Conservation (phyloP, 2,113 vertebrate genomes). For the Brachionichthys hirsutus region DNA sequence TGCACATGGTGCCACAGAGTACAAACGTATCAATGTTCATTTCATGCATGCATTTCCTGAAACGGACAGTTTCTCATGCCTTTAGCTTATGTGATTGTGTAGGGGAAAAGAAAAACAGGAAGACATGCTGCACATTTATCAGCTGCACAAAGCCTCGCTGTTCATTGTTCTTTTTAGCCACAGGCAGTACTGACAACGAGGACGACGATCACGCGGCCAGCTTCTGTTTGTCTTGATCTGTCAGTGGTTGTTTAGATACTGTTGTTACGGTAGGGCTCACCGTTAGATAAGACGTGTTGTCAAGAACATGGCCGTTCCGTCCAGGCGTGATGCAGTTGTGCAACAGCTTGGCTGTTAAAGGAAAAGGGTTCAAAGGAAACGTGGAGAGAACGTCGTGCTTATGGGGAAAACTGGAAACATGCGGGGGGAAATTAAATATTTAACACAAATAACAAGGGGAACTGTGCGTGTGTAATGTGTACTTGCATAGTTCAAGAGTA, state of each 20-base stretch:
- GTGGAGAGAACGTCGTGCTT: not conserved
- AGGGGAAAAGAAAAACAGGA: not conserved
- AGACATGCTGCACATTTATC: too few relatives aligned
- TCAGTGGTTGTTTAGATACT: conserved; percentile 19
- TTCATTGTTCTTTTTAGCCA: conserved; percentile 27
- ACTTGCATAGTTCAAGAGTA: not conserved
- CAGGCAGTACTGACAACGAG: conserved; percentile 21
- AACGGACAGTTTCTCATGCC: not conserved
- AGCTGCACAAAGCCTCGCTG: not conserved
- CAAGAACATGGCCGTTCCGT: conserved; percentile 36
- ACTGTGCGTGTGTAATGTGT: not conserved
- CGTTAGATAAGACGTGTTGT: conserved; percentile 53
- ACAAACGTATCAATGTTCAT: conserved; percentile 15
- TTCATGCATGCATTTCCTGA: conserved; percentile 6
- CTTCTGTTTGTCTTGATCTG: conserved; percentile 48
- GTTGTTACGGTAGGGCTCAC: conserved; percentile 28
- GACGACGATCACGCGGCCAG: conserved; percentile 16
- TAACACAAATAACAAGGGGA: conserved; percentile 13
- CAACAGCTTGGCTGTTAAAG: conserved; percentile 37
- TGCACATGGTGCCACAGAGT: conserved; percentile 3
- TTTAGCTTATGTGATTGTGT: not conserved
- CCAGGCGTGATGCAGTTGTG: conserved; percentile 33
- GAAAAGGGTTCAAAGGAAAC: conserved; percentile 41
- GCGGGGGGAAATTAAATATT: conserved; percentile 38
- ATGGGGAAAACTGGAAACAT: conserved; percentile 50